Conservation (phyloP, 2,113 vertebrate species). For the Etheostoma spectabile region DNA sequence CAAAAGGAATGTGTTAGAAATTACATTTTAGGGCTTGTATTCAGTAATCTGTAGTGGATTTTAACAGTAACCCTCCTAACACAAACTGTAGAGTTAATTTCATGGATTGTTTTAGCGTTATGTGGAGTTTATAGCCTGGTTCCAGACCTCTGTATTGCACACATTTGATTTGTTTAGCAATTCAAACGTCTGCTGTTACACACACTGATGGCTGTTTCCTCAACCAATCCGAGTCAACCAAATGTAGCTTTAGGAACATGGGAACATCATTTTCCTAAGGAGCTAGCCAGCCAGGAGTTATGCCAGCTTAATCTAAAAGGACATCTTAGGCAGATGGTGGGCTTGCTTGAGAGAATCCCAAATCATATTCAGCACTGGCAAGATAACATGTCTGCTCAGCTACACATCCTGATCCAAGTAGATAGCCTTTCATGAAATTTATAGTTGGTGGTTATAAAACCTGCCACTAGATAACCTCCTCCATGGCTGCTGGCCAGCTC, state of each 20-base stretch:
- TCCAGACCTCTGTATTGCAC: not conserved
- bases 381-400: constrained; percentile 1
- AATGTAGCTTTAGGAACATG: not conserved
- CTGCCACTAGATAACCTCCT: constrained; percentile 45
- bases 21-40: too few species aligned
- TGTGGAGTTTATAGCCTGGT: not conserved
- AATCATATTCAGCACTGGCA: not conserved
- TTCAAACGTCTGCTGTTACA: not conserved
- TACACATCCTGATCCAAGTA: not conserved
- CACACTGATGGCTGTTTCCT: not conserved
- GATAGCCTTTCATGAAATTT: constrained; percentile 40
- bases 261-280: not conserved
- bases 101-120: not conserved
- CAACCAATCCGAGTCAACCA: not conserved
- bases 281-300: constrained; percentile 6
- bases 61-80: too few species aligned
- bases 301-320: constrained; percentile 12
- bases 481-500: constrained; percentile 33
- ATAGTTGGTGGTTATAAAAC: constrained; percentile 41
- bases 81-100: not conserved
- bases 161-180: not conserved
- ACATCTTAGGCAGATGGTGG: not conserved
- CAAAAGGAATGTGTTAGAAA: too few species aligned
- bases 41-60: too few species aligned
- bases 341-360: not conserved